Conservation (phyloP, 2,797 vertebrate species). For the Saxicola maurus region DNA sequence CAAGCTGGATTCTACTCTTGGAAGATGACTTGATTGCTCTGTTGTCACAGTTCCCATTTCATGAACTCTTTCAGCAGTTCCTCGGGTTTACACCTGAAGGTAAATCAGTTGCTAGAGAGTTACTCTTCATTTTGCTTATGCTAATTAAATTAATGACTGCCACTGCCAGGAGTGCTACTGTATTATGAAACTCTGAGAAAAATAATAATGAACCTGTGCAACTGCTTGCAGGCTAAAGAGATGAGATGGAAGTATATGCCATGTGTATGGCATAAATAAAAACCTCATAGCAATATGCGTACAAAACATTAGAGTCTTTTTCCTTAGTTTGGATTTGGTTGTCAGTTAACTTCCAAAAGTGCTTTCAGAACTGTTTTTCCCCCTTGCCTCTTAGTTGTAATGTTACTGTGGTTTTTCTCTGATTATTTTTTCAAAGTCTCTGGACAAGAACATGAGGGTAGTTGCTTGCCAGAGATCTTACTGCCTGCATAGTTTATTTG, state of each 20-base stretch:
- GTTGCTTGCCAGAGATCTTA: not conserved
- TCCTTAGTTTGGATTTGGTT: not conserved
- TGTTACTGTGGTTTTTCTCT: not conserved
- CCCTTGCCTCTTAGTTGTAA: not conserved
- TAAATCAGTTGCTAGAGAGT: constrained; percentile 40
- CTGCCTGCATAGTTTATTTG: not conserved
- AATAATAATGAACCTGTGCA: not conserved
- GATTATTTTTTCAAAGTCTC: not conserved
- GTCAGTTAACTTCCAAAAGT: not conserved
- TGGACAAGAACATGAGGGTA: not conserved
- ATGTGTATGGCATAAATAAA: not conserved
- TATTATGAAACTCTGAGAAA: not conserved
- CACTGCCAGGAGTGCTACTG: not conserved
- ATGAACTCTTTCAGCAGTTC: constrained; percentile 90
- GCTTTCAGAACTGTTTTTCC: not conserved
- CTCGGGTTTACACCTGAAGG: constrained; percentile 88
- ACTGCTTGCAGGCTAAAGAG: not conserved
- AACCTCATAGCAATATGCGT: not conserved
- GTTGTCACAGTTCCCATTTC: constrained; percentile 93
- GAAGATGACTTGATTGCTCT: constrained; percentile 92
- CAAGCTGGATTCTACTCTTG: constrained; percentile 90
- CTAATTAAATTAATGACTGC: not conserved
- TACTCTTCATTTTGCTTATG: not conserved
- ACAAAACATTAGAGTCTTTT: not conserved
- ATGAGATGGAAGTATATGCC: not conserved